phyloP scores from a whole-genome alignment of 2,888 invertebrate species.

The Eubasilissa splendida region DNA sequence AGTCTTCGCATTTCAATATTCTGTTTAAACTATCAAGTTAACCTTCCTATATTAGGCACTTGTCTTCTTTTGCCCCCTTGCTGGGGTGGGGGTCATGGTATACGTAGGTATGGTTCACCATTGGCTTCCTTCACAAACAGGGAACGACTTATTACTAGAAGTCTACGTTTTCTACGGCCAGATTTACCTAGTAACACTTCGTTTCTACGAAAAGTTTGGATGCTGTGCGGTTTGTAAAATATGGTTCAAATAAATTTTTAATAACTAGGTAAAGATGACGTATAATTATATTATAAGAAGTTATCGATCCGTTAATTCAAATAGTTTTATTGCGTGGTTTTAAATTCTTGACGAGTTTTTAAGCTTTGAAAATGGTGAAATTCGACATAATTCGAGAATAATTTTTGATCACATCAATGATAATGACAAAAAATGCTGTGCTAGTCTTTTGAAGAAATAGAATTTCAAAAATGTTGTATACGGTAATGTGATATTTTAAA shows the following conservation, averaged over 20 bases:
- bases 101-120: slow-evolving; percentile 2
- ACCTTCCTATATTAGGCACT: slow-evolving; percentile 21
- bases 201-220: background rate
- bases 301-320: too few relatives aligned
- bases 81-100: background rate
- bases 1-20: slow-evolving; percentile 21
- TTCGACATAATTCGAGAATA: too few relatives aligned
- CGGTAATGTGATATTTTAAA: too few relatives aligned
- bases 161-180: background rate
- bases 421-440: too few relatives aligned
- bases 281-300: too few relatives aligned
- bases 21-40: slow-evolving; percentile 16
- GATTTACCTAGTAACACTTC: slow-evolving; percentile 2
- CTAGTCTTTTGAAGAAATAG: too few relatives aligned
- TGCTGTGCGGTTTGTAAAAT: background rate
- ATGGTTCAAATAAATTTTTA: background rate
- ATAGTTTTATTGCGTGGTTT: too few relatives aligned
- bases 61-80: background rate
- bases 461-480: too few relatives aligned
- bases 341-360: too few relatives aligned
- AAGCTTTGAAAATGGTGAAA: too few relatives aligned
- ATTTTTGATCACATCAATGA: background rate
- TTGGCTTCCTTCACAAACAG: slow-evolving; percentile 15
- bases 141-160: slow-evolving; percentile 7
- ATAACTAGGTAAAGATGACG: too few relatives aligned